Conservation (phyloP, 1,140 invertebrate genomes). For the Pogonomyrmex californicus region DNA sequence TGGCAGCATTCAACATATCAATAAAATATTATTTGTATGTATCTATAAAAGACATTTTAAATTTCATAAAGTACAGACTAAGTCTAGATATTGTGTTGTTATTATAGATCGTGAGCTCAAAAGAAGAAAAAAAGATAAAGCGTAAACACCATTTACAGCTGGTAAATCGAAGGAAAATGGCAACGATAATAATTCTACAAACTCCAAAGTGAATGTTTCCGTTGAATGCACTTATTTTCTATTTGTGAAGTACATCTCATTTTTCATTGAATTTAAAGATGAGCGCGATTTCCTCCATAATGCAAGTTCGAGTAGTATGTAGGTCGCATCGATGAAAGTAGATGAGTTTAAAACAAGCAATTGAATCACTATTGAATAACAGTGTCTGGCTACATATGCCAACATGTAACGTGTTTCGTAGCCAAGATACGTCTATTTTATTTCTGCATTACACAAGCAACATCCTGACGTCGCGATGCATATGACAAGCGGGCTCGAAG, state of each 20-base stretch:
- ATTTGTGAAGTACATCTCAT: constrained; percentile 13
- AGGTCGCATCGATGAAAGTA: constrained; percentile 49
- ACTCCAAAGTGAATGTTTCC: background rate
- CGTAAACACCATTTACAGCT: background rate
- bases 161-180: constrained; percentile 11
- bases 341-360: constrained; percentile 50
- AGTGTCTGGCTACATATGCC: background rate
- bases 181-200: constrained; percentile 14
- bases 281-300: constrained; percentile 39
- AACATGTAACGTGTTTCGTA: background rate
- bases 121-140: background rate
- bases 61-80: constrained; percentile 16
- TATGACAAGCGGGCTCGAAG: constrained; percentile 15
- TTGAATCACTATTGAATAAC: constrained; percentile 42
- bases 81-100: background rate
- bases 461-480: constrained; percentile 8
- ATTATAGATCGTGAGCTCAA: background rate
- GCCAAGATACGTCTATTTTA: constrained; percentile 15
- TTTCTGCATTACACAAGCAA: constrained; percentile 23
- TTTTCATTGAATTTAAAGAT: constrained; percentile 58
- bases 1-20: background rate
- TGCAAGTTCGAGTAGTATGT: constrained; percentile 40
- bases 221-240: constrained; percentile 23
- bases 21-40: background rate
- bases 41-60: background rate